Percentiles rank a stretch among this genome's conserved stretches.
These are phyloP conservation scores for Boleophthalmus pectinirostris DNA, from an alignment of 2,113 vertebrate genomes.

Conservation along the genomic window DNA sequence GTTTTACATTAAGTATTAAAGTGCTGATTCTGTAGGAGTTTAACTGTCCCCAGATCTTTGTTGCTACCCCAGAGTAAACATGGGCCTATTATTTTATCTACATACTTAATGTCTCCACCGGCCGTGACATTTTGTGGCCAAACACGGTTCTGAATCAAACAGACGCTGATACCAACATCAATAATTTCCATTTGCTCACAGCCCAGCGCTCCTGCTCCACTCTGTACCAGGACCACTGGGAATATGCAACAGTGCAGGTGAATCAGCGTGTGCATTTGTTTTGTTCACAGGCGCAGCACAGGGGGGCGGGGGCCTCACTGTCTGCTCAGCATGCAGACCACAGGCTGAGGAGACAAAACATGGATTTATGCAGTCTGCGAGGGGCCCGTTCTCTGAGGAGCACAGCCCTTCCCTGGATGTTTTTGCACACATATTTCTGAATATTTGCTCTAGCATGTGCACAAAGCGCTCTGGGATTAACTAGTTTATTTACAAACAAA, in stretches of 20 bases:
- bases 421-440: neutral
- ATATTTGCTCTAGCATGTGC: neutral
- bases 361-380: conserved; percentile 46
- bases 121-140: neutral
- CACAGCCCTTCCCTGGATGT: neutral
- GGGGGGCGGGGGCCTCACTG: conserved; percentile 3
- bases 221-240: conserved; percentile 53
- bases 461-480: conserved; percentile 8
- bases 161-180: neutral
- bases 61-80: too few species aligned
- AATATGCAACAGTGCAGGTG: conserved; percentile 66
- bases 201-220: conserved; percentile 42
- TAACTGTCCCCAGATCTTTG: too few species aligned
- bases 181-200: conserved; percentile 37
- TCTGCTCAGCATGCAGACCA: conserved; percentile 60
- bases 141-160: neutral
- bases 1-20: too few species aligned
- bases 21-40: too few species aligned
- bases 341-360: conserved; percentile 46
- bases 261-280: conserved; percentile 63
- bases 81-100: too few species aligned
- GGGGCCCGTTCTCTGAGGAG: conserved; percentile 2
- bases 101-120: too few species aligned
- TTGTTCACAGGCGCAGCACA: conserved; percentile 47
- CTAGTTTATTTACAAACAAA: neutral